A percentile compares a stretch with the other conserved stretches of the same genome.
These are phyloP conservation scores for Chrysomela aeneicollis DNA, from an alignment of 2,888 invertebrate species.

Conservation along the genomic window DNA sequence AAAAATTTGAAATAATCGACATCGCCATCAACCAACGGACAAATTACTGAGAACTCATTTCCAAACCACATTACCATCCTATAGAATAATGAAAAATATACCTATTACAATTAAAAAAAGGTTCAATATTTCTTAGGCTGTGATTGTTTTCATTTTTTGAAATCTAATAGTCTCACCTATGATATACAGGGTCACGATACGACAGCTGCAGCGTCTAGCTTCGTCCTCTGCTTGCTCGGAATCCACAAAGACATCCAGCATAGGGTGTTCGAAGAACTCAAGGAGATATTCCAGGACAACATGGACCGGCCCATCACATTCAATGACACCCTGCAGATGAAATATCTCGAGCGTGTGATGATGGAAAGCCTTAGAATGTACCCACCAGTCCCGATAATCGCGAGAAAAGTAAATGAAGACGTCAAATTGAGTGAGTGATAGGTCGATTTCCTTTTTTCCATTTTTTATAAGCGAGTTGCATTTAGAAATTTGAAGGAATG, in stretches of 20 bases:
- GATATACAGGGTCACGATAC: slow-evolving; percentile 73
- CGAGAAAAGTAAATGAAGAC: slow-evolving; percentile 76
- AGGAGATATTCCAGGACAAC: slow-evolving; percentile 75
- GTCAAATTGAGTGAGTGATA: slow-evolving; percentile 68
- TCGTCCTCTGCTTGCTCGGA: slow-evolving; percentile 81
- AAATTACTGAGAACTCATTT: too few relatives aligned
- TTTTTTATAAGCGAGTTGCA: neutral
- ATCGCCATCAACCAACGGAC: too few relatives aligned
- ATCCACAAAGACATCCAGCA: slow-evolving; percentile 77
- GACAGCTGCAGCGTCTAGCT: slow-evolving; percentile 82
- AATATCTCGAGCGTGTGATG: slow-evolving; percentile 81
- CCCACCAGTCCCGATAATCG: slow-evolving; percentile 82
- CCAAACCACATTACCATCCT: too few relatives aligned
- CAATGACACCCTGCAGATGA: slow-evolving; percentile 86
- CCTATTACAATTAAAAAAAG: too few relatives aligned
- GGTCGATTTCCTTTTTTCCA: neutral
- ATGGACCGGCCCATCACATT: slow-evolving; percentile 79
- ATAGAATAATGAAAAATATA: too few relatives aligned
- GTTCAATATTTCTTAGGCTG: too few relatives aligned
- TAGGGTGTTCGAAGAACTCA: slow-evolving; percentile 74
- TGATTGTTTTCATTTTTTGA: too few relatives aligned
- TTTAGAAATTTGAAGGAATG: neutral
- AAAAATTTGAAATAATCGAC: too few relatives aligned
- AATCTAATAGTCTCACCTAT: neutral
- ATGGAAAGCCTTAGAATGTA: slow-evolving; percentile 83